Percentiles rank a stretch among this genome's conserved stretches.
Conservation (phyloP, 1,140 invertebrate species). For the Ceratosolen solmsi region DNA sequence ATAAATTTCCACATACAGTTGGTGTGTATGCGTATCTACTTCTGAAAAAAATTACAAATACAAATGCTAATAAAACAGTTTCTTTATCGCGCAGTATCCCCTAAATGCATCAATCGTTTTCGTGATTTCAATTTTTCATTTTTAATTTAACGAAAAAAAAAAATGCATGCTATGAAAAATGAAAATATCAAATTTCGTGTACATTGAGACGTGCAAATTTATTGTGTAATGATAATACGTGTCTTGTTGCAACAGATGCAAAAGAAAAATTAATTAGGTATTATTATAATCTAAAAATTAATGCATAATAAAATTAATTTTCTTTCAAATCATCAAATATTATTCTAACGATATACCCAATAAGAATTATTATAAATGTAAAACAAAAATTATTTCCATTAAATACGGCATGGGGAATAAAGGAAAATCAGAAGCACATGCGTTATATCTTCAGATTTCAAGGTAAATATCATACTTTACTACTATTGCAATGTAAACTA, state of each 20-base stretch:
- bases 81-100: background rate
- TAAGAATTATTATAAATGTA: background rate
- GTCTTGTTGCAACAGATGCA: slow-evolving; percentile 5
- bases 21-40: background rate
- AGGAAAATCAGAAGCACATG: slow-evolving; percentile 26
- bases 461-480: background rate
- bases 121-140: background rate
- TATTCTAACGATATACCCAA: background rate
- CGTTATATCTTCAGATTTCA: background rate
- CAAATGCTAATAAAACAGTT: background rate
- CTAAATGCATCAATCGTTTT: slow-evolving; percentile 4
- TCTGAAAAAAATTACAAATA: background rate
- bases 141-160: slow-evolving; percentile 1
- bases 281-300: background rate
- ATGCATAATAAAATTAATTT: background rate
- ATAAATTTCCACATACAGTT: background rate
- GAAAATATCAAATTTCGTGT: background rate
- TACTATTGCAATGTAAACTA: background rate
- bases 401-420: background rate
- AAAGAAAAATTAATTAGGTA: slow-evolving; percentile 6
- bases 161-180: slow-evolving; percentile 35
- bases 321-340: background rate
- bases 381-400: background rate
- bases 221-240: slow-evolving; percentile 1
- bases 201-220: background rate